These are phyloP conservation scores for Atherix ibis DNA, from an alignment of 2,888 invertebrate genomes.

Conservation along the genomic window DNA sequence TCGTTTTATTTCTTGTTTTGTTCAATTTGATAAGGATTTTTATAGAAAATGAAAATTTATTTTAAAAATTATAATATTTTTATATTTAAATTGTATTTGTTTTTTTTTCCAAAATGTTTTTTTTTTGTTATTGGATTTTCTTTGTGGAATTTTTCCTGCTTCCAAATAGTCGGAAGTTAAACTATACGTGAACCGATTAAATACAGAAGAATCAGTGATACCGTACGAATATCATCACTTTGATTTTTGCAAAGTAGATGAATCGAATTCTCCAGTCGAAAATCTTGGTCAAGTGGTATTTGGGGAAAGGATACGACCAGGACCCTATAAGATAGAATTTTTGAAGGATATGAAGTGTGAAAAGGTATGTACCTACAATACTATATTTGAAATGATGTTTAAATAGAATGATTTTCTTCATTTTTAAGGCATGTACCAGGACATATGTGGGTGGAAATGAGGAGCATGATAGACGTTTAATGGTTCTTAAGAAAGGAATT, in stretches of 20 bases:
- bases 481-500: slow-evolving; percentile 79
- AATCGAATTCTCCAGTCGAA: slow-evolving; percentile 78
- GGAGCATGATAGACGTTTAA: slow-evolving; percentile 52
- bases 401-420: neutral
- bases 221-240: slow-evolving; percentile 97
- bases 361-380: slow-evolving; percentile 19
- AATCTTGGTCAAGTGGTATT: slow-evolving; percentile 98
- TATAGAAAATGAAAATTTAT: too few species aligned
- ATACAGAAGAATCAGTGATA: slow-evolving; percentile 95
- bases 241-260: slow-evolving; percentile 76
- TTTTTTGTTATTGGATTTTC: too few species aligned
- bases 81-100: neutral
- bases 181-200: slow-evolving; percentile 88
- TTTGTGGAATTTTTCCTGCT: too few species aligned
- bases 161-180: slow-evolving; percentile 79
- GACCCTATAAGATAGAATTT: slow-evolving; percentile 81
- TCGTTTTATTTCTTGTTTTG: too few species aligned
- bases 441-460: slow-evolving; percentile 50
- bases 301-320: slow-evolving; percentile 94
- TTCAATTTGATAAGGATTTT: too few species aligned
- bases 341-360: slow-evolving; percentile 51
- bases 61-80: too few species aligned
- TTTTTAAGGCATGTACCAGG: slow-evolving; percentile 41
- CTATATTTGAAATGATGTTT: slow-evolving; percentile 1
- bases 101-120: neutral